Conservation (phyloP, 2,888 invertebrate genomes). For the Lithosia quadra region DNA sequence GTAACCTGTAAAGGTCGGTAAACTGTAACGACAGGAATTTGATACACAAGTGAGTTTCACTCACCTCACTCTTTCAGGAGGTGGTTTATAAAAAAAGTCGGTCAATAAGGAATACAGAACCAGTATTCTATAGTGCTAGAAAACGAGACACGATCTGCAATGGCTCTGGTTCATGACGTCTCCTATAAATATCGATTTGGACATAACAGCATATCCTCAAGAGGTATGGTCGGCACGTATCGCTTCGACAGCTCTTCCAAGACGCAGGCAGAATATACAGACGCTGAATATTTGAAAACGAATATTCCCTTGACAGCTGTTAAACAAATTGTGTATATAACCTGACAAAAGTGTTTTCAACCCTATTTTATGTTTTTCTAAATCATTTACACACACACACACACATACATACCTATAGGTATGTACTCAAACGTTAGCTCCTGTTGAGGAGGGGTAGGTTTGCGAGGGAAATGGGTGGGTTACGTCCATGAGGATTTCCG, state of each 20-base stretch:
- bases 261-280: slow-evolving; percentile 48
- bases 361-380: background rate
- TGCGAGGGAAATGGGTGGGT: no score
- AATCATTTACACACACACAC: background rate
- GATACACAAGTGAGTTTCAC: no score
- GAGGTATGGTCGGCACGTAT: slow-evolving; percentile 29
- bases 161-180: background rate
- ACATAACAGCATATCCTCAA: slow-evolving; percentile 32
- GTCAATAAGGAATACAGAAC: no score
- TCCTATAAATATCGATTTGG: slow-evolving; percentile 1
- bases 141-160: background rate
- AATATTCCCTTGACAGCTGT: slow-evolving; percentile 28
- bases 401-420: no score
- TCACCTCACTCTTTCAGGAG: no score
- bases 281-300: slow-evolving; percentile 30
- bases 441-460: no score
- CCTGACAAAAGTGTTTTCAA: background rate
- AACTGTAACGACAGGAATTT: no score
- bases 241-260: slow-evolving; percentile 51
- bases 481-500: no score
- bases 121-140: background rate
- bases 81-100: no score
- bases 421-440: no score
- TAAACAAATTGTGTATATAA: background rate
- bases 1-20: no score